Evolutionary conservation across 2,113 vertebrate genomes (phyloP), one percentile per base, ranked within the genome.

Genomic region (Empidonax traillii): DNA sequence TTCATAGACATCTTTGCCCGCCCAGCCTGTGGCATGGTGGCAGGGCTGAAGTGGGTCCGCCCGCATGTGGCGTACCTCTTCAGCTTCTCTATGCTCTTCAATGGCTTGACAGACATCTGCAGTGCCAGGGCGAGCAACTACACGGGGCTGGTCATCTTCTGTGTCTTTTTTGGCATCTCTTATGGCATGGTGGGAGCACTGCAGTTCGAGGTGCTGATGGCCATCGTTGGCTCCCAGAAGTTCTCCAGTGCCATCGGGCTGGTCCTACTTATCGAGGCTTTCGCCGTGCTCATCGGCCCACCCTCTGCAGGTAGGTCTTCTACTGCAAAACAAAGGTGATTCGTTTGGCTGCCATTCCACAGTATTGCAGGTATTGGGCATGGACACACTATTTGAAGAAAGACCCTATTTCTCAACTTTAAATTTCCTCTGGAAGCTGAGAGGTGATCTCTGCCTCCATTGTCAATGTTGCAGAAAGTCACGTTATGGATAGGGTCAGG

Each of bases 141-240:
- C 44, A 95, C 96, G 0, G 93, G 97, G 18, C 97, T 98, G 12
- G 97, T 98, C 43, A 97, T 98, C 92, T 98, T 98, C 96, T 98
- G 98, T 1, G 62, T 98, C 47, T 98, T 98, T 69, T 98, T 98
- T 7, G 98, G 98, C 75, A 96, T 98, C 78, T 98, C 98, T 21
- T 98, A 98, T 0, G 98, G 98, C 93, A 98, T 98, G 98, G 98
- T 98, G 77, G 98, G 98, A 1, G 98, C 98, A 6, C 96, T 98
- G 96, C 98, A 98, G 95, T 98, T 98, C 1, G 98, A 98, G 92
- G 98, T 98, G 72, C 97, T 98, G 65, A 98, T 98, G 98, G 97
- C 98, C 31, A 97, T 98, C 0, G 98, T 98, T 19, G 98, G 98
- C 2, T 97, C 98, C 6, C 97, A 96, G 89, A 97, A 97, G 82